Evolutionary conservation across 2,888 invertebrate species (phyloP).

Genomic region (Stenodera caucasica): DNA sequence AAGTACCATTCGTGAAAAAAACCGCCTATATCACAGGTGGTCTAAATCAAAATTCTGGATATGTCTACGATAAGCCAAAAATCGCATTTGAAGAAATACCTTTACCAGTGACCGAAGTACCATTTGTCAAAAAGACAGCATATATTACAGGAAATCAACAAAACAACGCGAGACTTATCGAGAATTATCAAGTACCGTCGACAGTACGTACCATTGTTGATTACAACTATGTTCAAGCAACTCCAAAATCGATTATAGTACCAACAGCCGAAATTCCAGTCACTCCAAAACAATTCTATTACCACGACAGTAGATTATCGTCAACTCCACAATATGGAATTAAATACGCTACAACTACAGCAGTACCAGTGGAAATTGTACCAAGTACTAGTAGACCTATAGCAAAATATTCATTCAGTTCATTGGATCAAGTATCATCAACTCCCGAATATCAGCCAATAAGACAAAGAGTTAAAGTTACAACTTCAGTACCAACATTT

Average conservation of each 20-base stretch:
- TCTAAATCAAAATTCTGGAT: constrained; percentile 28
- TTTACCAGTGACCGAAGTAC: constrained; percentile 43
- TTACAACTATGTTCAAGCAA: constrained; percentile 33
- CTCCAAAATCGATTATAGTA: constrained; percentile 51
- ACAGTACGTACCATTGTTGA: constrained; percentile 18
- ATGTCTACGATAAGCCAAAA: constrained; percentile 32
- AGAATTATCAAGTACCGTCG: constrained; percentile 14
- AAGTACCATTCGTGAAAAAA: constrained; percentile 48
- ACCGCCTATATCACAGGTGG: constrained; percentile 47
- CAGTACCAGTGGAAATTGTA: constrained; percentile 17
- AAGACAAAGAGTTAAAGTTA: constrained; percentile 20
- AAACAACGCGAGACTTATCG: constrained; percentile 22
- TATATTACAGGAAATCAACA: constrained; percentile 44
- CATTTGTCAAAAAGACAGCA: constrained; percentile 47
- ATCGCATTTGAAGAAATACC: constrained; percentile 37
- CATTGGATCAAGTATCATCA: constrained; percentile 37
- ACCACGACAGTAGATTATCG: constrained; percentile 40
- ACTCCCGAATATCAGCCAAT: constrained; percentile 26
- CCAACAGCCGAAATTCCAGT: constrained; percentile 45
- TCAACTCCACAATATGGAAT: constrained; percentile 30
- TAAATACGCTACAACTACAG: constrained; percentile 28
- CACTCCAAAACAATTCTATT: constrained; percentile 36
- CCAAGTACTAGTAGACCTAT: constrained; percentile 36
- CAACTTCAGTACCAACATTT: constrained; percentile 21
- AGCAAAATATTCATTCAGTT: constrained; percentile 40